Evolutionary conservation across 2,888 invertebrate species (phyloP).

Genomic region (Melieria omissa): DNA sequence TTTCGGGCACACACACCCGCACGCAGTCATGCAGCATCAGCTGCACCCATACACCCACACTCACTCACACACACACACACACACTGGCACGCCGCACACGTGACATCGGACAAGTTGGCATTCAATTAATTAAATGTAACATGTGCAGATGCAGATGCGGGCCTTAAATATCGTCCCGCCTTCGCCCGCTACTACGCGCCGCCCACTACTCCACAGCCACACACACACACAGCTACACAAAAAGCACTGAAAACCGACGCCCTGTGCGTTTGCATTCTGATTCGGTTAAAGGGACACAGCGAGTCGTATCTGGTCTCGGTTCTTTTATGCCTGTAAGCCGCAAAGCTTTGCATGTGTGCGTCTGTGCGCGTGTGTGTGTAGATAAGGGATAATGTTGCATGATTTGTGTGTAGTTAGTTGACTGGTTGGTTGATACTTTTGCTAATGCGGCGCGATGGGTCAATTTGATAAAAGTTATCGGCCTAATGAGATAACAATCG

Average conservation of each 20-base stretch:
- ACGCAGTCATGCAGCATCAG: neutral
- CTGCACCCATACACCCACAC: neutral
- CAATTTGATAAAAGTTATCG: slow-evolving; percentile 33
- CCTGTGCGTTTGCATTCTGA: no score
- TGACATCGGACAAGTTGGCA: slow-evolving; percentile 32
- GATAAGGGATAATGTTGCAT: neutral
- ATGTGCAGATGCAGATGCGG: slow-evolving; percentile 30
- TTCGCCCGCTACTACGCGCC: neutral
- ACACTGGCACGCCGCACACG: slow-evolving; percentile 23
- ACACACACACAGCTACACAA: no score
- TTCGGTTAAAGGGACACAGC: no score
- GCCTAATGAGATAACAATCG: slow-evolving; percentile 25
- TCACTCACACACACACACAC: neutral
- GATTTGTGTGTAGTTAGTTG: slow-evolving; percentile 2
- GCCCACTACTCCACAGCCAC: neutral
- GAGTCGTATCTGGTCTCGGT: no score
- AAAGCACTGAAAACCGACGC: no score
- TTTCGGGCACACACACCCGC: slow-evolving; percentile 25
- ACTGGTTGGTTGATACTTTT: neutral
- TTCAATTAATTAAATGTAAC: slow-evolving; percentile 43
- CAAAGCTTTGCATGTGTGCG: neutral
- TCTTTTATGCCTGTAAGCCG: no score
- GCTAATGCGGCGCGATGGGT: slow-evolving; percentile 27
- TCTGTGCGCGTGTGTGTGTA: neutral
- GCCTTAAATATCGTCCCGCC: slow-evolving; percentile 26